Evolutionary conservation across 2,888 invertebrate genomes (phyloP), one percentile per base, ranked within the genome.

Genomic region (Bombylius discolor): DNA sequence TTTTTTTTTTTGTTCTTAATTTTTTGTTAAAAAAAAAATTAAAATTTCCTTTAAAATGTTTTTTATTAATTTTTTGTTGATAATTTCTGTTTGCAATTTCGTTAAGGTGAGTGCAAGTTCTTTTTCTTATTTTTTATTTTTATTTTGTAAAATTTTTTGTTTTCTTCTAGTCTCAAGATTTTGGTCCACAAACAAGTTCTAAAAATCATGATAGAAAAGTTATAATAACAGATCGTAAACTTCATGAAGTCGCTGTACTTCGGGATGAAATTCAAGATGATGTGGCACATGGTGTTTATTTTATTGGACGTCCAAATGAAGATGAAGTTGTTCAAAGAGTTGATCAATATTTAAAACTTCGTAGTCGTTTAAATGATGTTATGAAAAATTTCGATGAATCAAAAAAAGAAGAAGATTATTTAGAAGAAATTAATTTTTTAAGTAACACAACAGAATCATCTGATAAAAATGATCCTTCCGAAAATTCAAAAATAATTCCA

Each of bases 181-280:
- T 69, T 34, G 71, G 72, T 49, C 71, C 72, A 1, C 8, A 4
- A 11, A 11, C 12, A 42, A 11, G 11, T 42, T 8, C 39, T 1
- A 42, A 11, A 11, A 11, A 11, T 11, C 8, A 8, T 42, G 34
- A 60, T 5, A 49, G 56, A 13, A 65, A 66, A 55, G 70, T 72
- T 4, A 54, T 64, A 1, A 64, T 70, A 4, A 68, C 64, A 12
- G 42, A 61, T 3, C 44, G 63, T 33, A 60, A 62, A 5, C 55
- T 68, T 0, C 49, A 57, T 14, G 67, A 71, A 59, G 64, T 68
- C 8, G 61, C 62, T 13, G 64, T 61, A 51, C 56, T 73, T 39
- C 68, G 70, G n/a, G 59, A 62, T 13, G 66, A 71, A 57, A 59
- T 72, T 12, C 63, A 59, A 23, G 56, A 58, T 8, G 68, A 69